Evolutionary conservation across 2,888 invertebrate species (phyloP).

Genomic region (Ichneumon xanthorius): DNA sequence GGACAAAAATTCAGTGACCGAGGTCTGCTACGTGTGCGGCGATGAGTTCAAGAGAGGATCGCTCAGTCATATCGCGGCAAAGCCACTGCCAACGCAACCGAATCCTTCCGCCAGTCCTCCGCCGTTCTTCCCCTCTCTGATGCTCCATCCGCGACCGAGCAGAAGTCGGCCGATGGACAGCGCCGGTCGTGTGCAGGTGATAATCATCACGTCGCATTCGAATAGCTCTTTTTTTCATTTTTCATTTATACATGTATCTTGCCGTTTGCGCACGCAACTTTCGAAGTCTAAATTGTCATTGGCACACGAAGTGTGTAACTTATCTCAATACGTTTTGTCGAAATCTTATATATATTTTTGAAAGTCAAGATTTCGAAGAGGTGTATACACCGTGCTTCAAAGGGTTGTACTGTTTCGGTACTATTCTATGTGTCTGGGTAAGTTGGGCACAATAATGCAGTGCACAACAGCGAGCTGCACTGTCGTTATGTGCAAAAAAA

Average conservation of each 20-base stretch:
- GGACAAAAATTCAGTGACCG: slow-evolving; percentile 95
- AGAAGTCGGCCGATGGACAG: slow-evolving; percentile 95
- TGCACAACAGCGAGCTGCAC: too few relatives aligned
- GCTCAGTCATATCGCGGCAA: slow-evolving; percentile 89
- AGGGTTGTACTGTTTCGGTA: too few relatives aligned
- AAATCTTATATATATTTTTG: not conserved
- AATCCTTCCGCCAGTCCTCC: slow-evolving; percentile 79
- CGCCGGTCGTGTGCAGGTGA: slow-evolving; percentile 88
- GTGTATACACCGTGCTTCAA: too few relatives aligned
- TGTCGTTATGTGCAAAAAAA: not conserved
- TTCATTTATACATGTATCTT: not conserved
- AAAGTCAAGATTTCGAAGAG: not conserved
- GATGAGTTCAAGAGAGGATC: slow-evolving; percentile 94
- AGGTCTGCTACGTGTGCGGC: slow-evolving; percentile 96
- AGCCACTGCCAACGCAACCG: slow-evolving; percentile 85
- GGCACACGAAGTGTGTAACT: slow-evolving; percentile 27
- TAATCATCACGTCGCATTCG: slow-evolving; percentile 8
- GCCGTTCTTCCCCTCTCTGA: slow-evolving; percentile 89
- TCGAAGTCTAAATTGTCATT: slow-evolving; percentile 41
- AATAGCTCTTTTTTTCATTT: not conserved
- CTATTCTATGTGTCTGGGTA: too few relatives aligned
- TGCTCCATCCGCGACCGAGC: slow-evolving; percentile 93
- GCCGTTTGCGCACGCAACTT: slow-evolving; percentile 8
- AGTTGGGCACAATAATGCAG: too few relatives aligned
- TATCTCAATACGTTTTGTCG: not conserved